phyloP scores from a whole-genome alignment of 2,888 invertebrate species.

The Agrilus biguttatus region DNA sequence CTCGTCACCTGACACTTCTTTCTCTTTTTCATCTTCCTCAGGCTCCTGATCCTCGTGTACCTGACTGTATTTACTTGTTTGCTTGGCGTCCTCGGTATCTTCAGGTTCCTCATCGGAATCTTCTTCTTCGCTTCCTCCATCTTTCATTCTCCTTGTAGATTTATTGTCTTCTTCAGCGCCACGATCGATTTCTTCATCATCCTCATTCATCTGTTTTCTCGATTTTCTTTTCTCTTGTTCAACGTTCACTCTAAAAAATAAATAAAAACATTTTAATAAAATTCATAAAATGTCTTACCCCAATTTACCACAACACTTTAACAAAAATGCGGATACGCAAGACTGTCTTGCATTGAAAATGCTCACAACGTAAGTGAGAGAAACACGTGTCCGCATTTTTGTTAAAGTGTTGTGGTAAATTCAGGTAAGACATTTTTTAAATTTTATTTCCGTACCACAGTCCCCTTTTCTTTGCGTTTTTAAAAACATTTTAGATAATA shows the following conservation, averaged over 20 bases:
- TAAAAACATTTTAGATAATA: no score
- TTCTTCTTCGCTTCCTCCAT: constrained; percentile 5
- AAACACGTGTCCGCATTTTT: no score
- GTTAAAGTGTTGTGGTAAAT: no score
- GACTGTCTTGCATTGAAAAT: no score
- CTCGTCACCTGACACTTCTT: constrained; percentile 11
- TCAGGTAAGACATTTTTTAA: no score
- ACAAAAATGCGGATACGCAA: no score
- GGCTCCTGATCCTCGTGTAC: constrained; percentile 36
- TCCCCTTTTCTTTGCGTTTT: no score
- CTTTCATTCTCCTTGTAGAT: neutral
- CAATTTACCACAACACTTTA: no score
- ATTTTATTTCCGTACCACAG: no score
- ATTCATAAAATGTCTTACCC: no score
- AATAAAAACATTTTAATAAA: constrained; percentile 4
- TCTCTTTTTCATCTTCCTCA: constrained; percentile 29
- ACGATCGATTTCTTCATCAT: constrained; percentile 21
- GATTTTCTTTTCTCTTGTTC: constrained; percentile 27
- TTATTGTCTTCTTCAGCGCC: constrained; percentile 3
- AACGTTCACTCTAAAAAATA: constrained; percentile 1
- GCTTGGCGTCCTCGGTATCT: constrained; percentile 38
- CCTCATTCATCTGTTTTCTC: constrained; percentile 15
- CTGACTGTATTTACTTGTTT: constrained; percentile 23
- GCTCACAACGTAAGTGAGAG: no score
- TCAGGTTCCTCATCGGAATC: constrained; percentile 56